Evolutionary conservation across 2,113 vertebrate species (phyloP).

Genomic region (Cephalopholis sonnerati): DNA sequence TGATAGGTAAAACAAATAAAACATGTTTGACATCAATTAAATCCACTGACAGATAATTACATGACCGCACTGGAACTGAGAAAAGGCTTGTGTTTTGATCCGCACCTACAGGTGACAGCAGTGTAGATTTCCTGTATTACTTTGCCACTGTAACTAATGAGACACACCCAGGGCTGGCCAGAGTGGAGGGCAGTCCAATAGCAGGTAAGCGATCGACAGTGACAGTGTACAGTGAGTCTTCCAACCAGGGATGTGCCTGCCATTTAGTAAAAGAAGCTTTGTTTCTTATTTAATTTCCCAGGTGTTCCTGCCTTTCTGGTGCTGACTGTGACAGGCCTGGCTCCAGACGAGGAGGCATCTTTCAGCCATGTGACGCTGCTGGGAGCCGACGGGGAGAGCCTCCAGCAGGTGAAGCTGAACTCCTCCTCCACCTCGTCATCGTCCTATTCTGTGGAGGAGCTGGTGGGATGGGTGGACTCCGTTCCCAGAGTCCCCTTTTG

Average conservation of each 20-base stretch:
- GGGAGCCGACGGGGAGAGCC: constrained; percentile 74
- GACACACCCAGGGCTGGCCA: constrained; percentile 89
- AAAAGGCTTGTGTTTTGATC: constrained; percentile 5
- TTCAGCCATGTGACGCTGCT: constrained; percentile 83
- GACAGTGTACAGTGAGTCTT: not conserved
- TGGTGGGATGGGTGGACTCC: constrained; percentile 78
- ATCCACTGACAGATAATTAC: no score
- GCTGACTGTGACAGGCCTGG: constrained; percentile 78
- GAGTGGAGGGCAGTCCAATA: constrained; percentile 86
- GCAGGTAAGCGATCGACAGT: constrained; percentile 78
- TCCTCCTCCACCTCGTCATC: constrained; percentile 57
- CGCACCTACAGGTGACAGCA: constrained; percentile 83
- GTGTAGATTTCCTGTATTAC: constrained; percentile 89
- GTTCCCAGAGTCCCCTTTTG: constrained; percentile 81
- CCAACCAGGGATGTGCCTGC: not conserved
- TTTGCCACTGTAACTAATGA: constrained; percentile 87
- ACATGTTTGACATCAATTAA: no score
- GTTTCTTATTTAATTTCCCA: constrained; percentile 39
- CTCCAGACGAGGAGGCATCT: constrained; percentile 53
- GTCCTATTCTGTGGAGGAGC: constrained; percentile 64
- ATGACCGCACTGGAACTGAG: not conserved
- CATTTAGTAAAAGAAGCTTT: not conserved
- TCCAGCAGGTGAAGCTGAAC: constrained; percentile 78
- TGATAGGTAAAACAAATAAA: constrained; percentile 83
- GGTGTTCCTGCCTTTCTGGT: constrained; percentile 81